These are phyloP conservation scores for Hoplodrina ambigua DNA, from an alignment of 2,888 invertebrate species.

Conservation along the genomic window DNA sequence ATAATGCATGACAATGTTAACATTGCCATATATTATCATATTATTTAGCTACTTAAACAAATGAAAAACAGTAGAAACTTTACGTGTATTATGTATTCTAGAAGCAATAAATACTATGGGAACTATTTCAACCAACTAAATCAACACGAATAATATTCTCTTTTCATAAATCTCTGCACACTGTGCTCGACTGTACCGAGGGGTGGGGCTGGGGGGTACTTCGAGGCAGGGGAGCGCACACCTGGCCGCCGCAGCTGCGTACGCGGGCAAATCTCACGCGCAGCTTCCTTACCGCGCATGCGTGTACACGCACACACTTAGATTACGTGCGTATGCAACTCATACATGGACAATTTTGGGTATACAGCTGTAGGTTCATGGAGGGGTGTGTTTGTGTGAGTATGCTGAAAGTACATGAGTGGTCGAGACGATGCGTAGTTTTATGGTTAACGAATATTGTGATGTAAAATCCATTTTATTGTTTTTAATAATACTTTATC, in stretches of 20 bases:
- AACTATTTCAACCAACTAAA: background rate
- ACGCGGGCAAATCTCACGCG: conserved; percentile 88
- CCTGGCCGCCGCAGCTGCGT: conserved; percentile 89
- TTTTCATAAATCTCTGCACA: conserved; percentile 51
- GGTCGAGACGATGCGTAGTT: conserved; percentile 40
- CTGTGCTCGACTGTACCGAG: conserved; percentile 74
- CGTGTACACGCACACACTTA: conserved; percentile 75
- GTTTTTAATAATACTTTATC: background rate
- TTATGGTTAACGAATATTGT: conserved; percentile 29
- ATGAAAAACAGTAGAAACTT: background rate
- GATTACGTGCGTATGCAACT: conserved; percentile 2
- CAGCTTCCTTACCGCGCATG: conserved; percentile 88
- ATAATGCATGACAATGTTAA: background rate
- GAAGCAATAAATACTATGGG: too few relatives aligned
- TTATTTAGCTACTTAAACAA: background rate
- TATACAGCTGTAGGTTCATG: conserved; percentile 51
- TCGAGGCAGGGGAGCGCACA: conserved; percentile 82
- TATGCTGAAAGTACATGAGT: conserved; percentile 46
- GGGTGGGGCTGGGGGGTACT: conserved; percentile 75
- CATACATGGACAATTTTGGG: conserved; percentile 11
- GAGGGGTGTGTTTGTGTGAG: conserved; percentile 42
- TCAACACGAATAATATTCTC: conserved; percentile 37
- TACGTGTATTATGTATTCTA: too few relatives aligned
- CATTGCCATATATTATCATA: background rate
- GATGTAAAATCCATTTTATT: conserved; percentile 4